A percentile compares a stretch with the other conserved stretches of the same genome.
phyloP scores from a whole-genome alignment of 2,797 vertebrate genomes.

The Hapalemur alaotrensis region DNA sequence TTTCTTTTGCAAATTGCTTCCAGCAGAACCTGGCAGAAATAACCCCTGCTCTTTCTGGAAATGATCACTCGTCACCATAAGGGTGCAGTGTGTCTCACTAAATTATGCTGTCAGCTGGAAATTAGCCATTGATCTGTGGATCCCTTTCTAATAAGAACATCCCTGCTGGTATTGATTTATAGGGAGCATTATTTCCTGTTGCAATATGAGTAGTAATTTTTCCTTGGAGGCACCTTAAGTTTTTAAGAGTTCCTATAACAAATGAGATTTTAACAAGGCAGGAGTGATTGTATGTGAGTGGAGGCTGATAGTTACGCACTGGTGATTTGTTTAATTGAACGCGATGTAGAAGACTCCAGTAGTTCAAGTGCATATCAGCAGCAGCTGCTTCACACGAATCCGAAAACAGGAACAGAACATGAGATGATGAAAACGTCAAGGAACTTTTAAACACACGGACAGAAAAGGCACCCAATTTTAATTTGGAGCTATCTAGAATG shows the following conservation, averaged over 20 bases:
- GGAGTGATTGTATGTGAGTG: constrained; percentile 58
- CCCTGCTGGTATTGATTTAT: constrained; percentile 68
- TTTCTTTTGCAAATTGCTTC: constrained; percentile 3
- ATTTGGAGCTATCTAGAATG: not conserved
- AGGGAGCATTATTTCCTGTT: constrained; percentile 59
- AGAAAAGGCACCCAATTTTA: not conserved
- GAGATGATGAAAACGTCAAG: not conserved
- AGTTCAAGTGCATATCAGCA: not conserved
- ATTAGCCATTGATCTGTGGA: constrained; percentile 63
- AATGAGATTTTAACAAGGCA: constrained; percentile 74
- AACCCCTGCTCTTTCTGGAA: not conserved
- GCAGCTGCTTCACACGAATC: not conserved
- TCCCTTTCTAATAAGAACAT: constrained; percentile 59
- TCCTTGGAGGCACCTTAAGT: constrained; percentile 39
- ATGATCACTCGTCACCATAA: not conserved
- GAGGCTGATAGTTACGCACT: constrained; percentile 46
- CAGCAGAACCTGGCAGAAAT: not conserved
- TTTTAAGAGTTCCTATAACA: constrained; percentile 68
- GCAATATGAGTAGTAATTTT: constrained; percentile 57
- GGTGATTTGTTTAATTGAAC: constrained; percentile 68
- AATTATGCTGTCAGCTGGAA: constrained; percentile 53
- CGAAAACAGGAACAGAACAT: not conserved
- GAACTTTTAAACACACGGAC: not conserved
- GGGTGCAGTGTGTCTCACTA: not conserved
- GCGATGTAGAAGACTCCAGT: not conserved